Conservation (phyloP, 2,113 vertebrate genomes). For the Sinocyclocheilus anophthalmus region DNA sequence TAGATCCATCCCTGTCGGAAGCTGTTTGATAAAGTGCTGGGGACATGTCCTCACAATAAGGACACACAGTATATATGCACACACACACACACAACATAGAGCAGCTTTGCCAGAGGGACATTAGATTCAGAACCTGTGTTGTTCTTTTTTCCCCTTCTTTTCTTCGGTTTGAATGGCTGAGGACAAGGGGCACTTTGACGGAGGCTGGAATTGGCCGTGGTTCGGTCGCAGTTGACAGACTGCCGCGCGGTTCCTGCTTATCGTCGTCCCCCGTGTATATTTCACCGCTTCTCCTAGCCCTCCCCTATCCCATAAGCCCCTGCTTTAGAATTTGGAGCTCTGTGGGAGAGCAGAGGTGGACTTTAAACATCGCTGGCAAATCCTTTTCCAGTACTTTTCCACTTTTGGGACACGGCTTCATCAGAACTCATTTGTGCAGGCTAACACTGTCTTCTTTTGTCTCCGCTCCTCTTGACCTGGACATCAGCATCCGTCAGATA, state of each 20-base stretch:
- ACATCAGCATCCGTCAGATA: constrained; percentile 21
- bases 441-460: constrained; percentile 20
- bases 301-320: constrained; percentile 44
- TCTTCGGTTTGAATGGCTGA: constrained; percentile 68
- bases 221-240: constrained; percentile 67
- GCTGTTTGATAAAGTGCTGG: constrained; percentile 2
- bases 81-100: constrained; percentile 52
- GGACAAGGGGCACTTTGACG: constrained; percentile 73
- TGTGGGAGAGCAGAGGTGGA: constrained; percentile 55
- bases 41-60: constrained; percentile 9
- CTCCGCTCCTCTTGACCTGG: neutral
- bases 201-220: constrained; percentile 66
- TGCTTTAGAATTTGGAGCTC: constrained; percentile 61
- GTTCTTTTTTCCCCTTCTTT: constrained; percentile 47
- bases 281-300: neutral
- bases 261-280: constrained; percentile 50
- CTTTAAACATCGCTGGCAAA: constrained; percentile 46
- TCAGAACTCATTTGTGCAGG: neutral
- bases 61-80: neutral
- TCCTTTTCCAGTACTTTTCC: constrained; percentile 15
- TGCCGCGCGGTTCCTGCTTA: constrained; percentile 65
- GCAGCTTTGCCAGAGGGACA: constrained; percentile 67
- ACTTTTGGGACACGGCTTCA: neutral
- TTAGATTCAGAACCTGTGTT: constrained; percentile 60
- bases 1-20: neutral